Conservation (phyloP, 37 sponge, comb jelly and placozoan species). For the Aplysina aerophoba region DNA sequence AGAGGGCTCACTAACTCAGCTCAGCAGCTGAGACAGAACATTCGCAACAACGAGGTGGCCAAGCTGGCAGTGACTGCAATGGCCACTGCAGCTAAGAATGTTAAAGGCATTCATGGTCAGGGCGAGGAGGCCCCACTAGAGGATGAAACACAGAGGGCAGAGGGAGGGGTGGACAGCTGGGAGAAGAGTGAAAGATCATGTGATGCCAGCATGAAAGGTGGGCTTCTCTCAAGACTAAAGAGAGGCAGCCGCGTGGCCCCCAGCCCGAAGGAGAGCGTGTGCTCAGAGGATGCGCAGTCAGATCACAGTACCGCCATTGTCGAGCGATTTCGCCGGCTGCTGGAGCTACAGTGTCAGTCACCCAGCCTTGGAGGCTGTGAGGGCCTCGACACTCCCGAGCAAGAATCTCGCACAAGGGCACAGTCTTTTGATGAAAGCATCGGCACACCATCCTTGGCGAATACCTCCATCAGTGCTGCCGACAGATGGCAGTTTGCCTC, state of each 20-base stretch:
- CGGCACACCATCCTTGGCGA: constrained; percentile 3
- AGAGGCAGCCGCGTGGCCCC: constrained; percentile 6
- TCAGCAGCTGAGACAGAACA: neutral
- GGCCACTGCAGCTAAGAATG: constrained; percentile 31
- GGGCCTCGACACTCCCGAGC: neutral
- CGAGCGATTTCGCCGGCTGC: neutral
- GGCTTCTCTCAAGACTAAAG: neutral
- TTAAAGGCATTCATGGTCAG: neutral
- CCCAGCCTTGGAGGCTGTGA: neutral
- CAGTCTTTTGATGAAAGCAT: constrained; percentile 24
- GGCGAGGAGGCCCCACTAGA: neutral
- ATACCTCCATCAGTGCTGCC: constrained; percentile 20
- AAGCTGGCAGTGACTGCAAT: constrained; percentile 40
- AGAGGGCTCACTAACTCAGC: constrained; percentile 15
- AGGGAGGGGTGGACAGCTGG: neutral
- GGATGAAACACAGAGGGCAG: neutral
- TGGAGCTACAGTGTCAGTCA: neutral
- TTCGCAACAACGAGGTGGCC: constrained; percentile 25
- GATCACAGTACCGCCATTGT: constrained; percentile 6
- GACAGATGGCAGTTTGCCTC: constrained; percentile 28
- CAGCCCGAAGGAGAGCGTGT: constrained; percentile 19
- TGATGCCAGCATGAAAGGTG: neutral
- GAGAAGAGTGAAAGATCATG: constrained; percentile 2
- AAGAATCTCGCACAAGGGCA: neutral
- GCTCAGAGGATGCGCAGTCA: constrained; percentile 22